Evolutionary conservation across 2,113 vertebrate genomes (phyloP).

Genomic region (Plecotus auritus): DNA sequence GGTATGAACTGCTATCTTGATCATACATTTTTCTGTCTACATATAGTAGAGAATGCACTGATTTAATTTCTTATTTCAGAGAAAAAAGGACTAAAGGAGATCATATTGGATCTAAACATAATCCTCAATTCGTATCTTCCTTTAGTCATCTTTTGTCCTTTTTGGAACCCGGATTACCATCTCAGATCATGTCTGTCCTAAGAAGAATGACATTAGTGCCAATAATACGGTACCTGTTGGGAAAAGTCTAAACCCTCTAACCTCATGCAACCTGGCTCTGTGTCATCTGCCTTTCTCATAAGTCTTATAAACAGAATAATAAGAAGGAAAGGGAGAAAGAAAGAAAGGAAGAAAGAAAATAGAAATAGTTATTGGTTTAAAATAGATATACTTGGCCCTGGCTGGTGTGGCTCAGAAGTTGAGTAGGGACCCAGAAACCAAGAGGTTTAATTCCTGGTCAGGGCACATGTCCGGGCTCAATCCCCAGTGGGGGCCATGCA

Average conservation of each 20-base stretch:
- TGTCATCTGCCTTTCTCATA: not conserved
- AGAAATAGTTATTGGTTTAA: not conserved
- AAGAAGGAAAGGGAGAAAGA: not conserved
- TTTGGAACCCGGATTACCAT: not conserved
- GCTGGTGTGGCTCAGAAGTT: too few relatives aligned
- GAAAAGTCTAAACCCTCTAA: not conserved
- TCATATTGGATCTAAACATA: not conserved
- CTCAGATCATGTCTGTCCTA: not conserved
- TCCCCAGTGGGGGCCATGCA: too few relatives aligned
- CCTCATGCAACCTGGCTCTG: not conserved
- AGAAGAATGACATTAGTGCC: not conserved
- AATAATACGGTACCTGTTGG: not conserved
- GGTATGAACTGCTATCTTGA: not conserved
- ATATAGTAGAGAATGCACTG: not conserved
- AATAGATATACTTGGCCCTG: not conserved
- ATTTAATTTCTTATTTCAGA: conserved; percentile 6
- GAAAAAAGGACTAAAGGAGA: not conserved
- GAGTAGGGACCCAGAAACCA: too few relatives aligned
- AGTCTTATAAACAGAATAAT: not conserved
- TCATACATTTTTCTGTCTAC: not conserved
- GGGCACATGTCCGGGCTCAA: too few relatives aligned
- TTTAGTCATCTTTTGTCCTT: not conserved
- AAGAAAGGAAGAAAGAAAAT: not conserved
- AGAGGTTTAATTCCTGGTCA: too few relatives aligned
- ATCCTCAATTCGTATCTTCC: not conserved